These are phyloP conservation scores for Nymphicus hollandicus DNA, from an alignment of 2,113 vertebrate species.

Conservation along the genomic window DNA sequence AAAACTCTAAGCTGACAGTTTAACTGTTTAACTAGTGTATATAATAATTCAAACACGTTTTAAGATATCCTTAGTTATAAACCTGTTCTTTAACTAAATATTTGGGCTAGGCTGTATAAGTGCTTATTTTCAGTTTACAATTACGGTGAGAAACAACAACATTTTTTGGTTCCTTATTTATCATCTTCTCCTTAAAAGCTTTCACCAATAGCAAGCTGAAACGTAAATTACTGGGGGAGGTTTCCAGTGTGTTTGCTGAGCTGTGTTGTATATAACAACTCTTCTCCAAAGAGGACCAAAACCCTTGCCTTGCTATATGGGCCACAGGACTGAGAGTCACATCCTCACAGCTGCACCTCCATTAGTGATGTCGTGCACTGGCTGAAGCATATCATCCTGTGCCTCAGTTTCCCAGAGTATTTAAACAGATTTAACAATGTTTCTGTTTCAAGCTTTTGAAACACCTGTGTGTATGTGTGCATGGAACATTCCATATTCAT, in stretches of 20 bases:
- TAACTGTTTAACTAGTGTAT: slow-evolving; percentile 77
- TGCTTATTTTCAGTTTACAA: slow-evolving; percentile 72
- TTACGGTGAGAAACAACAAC: slow-evolving; percentile 54
- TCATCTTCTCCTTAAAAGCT: slow-evolving; percentile 63
- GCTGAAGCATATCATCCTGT: neutral
- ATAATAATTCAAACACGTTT: slow-evolving; percentile 76
- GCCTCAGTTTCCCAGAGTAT: neutral
- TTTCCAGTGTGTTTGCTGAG: neutral
- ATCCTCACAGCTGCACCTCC: neutral
- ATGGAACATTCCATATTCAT: neutral
- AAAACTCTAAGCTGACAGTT: slow-evolving; percentile 77
- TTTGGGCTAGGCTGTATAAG: slow-evolving; percentile 71
- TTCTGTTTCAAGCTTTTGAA: neutral
- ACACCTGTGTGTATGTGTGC: too few species aligned
- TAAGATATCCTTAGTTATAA: slow-evolving; percentile 68
- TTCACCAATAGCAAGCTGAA: slow-evolving; percentile 24
- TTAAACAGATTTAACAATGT: neutral
- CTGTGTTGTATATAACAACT: neutral
- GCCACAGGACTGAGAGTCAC: fast-evolving
- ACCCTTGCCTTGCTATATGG: neutral
- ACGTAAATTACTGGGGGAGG: neutral
- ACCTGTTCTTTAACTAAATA: slow-evolving; percentile 78
- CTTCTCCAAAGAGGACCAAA: neutral
- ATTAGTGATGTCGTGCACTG: neutral
- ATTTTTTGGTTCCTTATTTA: slow-evolving; percentile 64